Evolutionary conservation across 2,888 invertebrate species (phyloP).

Genomic region (Schizaphis graminum): DNA sequence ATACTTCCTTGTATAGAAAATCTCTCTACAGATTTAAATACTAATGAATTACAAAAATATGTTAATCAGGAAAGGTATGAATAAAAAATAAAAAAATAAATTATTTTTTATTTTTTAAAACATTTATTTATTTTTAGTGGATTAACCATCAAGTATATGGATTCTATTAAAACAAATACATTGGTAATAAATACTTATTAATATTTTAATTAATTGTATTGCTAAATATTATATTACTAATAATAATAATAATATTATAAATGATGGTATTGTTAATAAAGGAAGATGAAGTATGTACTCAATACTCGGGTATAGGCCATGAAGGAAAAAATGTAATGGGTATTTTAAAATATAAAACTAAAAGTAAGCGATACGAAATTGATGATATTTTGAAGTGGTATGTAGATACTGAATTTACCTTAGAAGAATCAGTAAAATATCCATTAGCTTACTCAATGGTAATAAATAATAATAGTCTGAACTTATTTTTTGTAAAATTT

Average conservation of each 20-base stretch:
- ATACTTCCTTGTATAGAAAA: conserved; percentile 42
- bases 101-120: neutral
- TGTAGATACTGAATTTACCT: conserved; percentile 73
- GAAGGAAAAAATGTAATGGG: conserved; percentile 68
- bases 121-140: conserved; percentile 29
- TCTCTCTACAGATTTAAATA: neutral
- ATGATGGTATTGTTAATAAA: conserved; percentile 15
- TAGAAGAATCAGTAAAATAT: conserved; percentile 74
- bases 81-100: neutral
- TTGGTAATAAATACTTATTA: conserved; percentile 28
- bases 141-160: conserved; percentile 38
- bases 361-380: conserved; percentile 36
- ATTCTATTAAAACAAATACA: conserved; percentile 6
- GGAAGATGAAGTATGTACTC: conserved; percentile 61
- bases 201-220: neutral
- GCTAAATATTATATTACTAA: neutral
- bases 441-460: conserved; percentile 74
- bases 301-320: conserved; percentile 67
- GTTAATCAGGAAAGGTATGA: conserved; percentile 5
- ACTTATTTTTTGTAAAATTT: neutral
- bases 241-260: neutral
- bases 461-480: conserved; percentile 39
- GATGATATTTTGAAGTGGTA: conserved; percentile 70
- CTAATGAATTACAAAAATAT: neutral
- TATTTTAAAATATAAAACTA: conserved; percentile 67